phyloP scores from a whole-genome alignment of 2,797 vertebrate genomes.

The Labroides dimidiatus region DNA sequence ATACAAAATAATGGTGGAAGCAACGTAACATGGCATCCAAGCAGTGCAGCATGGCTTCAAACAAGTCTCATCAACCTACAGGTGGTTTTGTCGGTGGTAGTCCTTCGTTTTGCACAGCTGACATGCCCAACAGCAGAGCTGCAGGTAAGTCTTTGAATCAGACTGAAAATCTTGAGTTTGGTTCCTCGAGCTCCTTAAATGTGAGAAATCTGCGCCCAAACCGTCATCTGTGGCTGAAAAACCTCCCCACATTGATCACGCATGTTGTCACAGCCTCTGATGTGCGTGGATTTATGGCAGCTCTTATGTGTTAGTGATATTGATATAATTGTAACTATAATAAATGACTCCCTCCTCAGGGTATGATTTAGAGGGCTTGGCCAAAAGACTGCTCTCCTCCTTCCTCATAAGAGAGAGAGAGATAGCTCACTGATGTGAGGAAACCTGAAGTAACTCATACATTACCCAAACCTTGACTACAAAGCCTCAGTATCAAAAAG shows the following conservation, averaged over 20 bases:
- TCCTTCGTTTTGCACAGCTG: constrained; percentile 26
- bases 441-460: constrained; percentile 81
- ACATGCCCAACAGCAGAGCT: constrained; percentile 4
- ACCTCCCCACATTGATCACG: constrained; percentile 67
- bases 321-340: constrained; percentile 83
- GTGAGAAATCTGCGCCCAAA: constrained; percentile 41
- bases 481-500: constrained; percentile 79
- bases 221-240: constrained; percentile 45
- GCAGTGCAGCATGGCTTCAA: no score
- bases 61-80: no score
- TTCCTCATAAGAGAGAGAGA: constrained; percentile 77
- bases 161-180: neutral
- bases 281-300: constrained; percentile 77
- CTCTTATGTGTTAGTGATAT: constrained; percentile 81
- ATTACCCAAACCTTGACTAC: constrained; percentile 79
- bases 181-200: constrained; percentile 39
- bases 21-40: no score
- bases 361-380: constrained; percentile 78
- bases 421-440: constrained; percentile 83
- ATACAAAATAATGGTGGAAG: no score
- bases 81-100: constrained; percentile 8
- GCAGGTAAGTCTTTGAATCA: constrained; percentile 14
- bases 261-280: constrained; percentile 70
- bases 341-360: constrained; percentile 73
- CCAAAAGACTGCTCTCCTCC: constrained; percentile 76